Conservation (phyloP, 2,888 invertebrate species). For the Eulithis testata region DNA sequence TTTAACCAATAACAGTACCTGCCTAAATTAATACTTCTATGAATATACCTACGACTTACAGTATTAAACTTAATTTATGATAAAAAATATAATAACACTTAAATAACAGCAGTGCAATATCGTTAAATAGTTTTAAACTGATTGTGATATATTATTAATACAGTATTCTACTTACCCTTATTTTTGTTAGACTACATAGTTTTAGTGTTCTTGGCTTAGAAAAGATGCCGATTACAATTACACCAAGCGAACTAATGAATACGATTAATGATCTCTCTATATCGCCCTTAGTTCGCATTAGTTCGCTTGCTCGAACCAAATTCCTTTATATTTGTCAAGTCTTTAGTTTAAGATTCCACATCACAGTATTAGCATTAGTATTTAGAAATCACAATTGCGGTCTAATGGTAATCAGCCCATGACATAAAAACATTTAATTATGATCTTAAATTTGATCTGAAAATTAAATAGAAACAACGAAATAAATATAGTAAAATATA, state of each 20-base stretch:
- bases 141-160: constrained; percentile 33
- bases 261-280: no score
- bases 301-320: no score
- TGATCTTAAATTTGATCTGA: background rate
- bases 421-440: no score
- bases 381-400: no score
- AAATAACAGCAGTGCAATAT: constrained; percentile 18
- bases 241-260: background rate
- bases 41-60: constrained; percentile 11
- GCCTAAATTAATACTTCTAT: constrained; percentile 15
- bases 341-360: constrained; percentile 4
- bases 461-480: constrained; percentile 3
- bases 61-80: constrained; percentile 6
- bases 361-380: constrained; percentile 1
- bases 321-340: background rate
- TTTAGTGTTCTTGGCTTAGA: no score
- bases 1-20: background rate
- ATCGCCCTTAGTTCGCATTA: no score
- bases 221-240: no score
- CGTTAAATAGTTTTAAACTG: constrained; percentile 32
- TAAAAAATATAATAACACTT: background rate
- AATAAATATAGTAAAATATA: background rate
- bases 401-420: no score
- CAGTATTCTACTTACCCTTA: no score
- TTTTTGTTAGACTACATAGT: no score